These are phyloP conservation scores for Luperina nickerlii DNA, from an alignment of 2,888 invertebrate genomes.

Conservation along the genomic window DNA sequence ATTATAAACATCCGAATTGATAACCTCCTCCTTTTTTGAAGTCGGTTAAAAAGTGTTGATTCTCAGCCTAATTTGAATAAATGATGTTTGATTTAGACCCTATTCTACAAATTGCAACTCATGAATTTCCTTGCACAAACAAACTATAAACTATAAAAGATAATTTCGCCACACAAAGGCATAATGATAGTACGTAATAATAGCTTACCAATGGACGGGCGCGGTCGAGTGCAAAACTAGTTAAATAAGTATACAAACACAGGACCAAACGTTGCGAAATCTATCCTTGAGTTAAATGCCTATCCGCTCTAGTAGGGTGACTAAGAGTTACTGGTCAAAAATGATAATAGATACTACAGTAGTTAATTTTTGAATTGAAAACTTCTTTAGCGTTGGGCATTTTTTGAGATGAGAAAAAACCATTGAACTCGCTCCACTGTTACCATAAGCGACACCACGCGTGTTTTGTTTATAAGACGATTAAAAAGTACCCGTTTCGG, in stretches of 20 bases:
- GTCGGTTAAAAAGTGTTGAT: too few species aligned
- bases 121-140: not conserved
- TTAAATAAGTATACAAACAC: conserved; percentile 1
- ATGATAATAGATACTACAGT: not conserved
- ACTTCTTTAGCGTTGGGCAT: too few species aligned
- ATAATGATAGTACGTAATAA: conserved; percentile 20
- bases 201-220: conserved; percentile 18
- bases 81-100: not conserved
- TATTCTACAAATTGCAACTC: not conserved
- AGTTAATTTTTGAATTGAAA: too few species aligned
- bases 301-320: conserved; percentile 51
- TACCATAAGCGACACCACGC: too few species aligned
- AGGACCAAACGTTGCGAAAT: conserved; percentile 52
- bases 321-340: not conserved
- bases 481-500: too few species aligned
- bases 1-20: too few species aligned
- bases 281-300: conserved; percentile 51
- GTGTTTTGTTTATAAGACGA: too few species aligned
- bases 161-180: conserved; percentile 16
- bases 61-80: too few species aligned
- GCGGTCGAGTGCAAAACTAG: conserved; percentile 35
- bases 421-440: too few species aligned
- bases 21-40: too few species aligned
- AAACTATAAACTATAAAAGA: not conserved
- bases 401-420: too few species aligned